Conservation (phyloP, 2,888 invertebrate species). For the Tetramorium bicarinatum region DNA sequence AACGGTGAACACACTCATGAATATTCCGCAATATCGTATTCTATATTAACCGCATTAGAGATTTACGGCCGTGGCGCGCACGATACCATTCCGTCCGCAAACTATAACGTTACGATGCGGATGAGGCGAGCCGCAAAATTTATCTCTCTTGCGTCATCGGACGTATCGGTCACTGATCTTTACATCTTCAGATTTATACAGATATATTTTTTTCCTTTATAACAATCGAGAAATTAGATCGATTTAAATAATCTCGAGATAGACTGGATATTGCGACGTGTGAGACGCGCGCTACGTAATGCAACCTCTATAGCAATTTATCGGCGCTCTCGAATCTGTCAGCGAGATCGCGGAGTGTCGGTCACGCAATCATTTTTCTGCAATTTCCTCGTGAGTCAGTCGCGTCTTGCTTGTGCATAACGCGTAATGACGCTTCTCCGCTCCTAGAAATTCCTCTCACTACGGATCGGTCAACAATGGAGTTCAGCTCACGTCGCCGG, state of each 20-base stretch:
- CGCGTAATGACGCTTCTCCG: conserved; percentile 50
- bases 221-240: not conserved
- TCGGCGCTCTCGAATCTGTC: not conserved
- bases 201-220: not conserved
- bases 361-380: conserved; percentile 50
- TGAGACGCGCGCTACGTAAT: not conserved
- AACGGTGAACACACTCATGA: conserved; percentile 45
- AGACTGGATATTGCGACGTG: not conserved
- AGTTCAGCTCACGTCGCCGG: conserved; percentile 63
- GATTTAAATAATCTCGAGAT: not conserved
- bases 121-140: conserved; percentile 11
- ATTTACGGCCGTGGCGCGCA: conserved; percentile 11
- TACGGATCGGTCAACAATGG: conserved; percentile 74
- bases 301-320: not conserved
- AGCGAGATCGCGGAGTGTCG: conserved; percentile 29
- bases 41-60: conserved; percentile 16
- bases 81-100: not conserved
- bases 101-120: conserved; percentile 16
- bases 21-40: conserved; percentile 35
- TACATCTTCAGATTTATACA: not conserved
- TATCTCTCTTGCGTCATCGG: conserved; percentile 6
- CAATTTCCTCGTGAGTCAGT: conserved; percentile 58
- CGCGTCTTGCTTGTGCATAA: conserved; percentile 28
- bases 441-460: conserved; percentile 66
- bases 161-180: conserved; percentile 10